Conservation (phyloP, 2,113 vertebrate species). For the Myodes glareolus region DNA sequence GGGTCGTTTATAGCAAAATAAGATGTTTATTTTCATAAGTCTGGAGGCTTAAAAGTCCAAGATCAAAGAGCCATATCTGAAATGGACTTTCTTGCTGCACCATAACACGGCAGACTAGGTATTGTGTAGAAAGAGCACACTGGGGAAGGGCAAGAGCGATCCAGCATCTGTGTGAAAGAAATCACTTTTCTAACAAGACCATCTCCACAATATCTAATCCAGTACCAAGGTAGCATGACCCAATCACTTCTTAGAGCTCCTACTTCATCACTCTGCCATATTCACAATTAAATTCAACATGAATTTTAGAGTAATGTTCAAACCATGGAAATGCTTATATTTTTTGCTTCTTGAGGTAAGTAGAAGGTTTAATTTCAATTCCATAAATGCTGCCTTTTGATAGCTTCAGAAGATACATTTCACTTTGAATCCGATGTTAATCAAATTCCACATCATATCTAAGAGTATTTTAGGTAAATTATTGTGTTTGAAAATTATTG, state of each 20-base stretch:
- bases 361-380: not conserved
- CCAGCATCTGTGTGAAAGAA: not conserved
- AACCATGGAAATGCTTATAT: not conserved
- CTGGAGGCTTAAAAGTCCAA: not conserved
- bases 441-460: not conserved
- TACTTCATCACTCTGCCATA: not conserved
- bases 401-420: conserved; percentile 19
- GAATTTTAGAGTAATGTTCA: not conserved
- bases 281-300: not conserved
- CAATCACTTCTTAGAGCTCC: not conserved
- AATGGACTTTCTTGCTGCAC: not conserved
- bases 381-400: not conserved
- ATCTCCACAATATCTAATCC: not conserved
- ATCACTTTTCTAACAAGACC: not conserved
- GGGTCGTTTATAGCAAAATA: not conserved
- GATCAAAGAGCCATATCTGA: not conserved
- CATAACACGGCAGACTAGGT: not conserved
- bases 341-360: not conserved
- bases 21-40: not conserved
- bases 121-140: too few species aligned
- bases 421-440: not conserved
- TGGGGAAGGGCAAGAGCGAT: too few species aligned
- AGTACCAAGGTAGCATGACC: not conserved
- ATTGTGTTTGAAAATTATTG: not conserved
- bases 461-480: not conserved